These are phyloP conservation scores for Bombycilla garrulus DNA, from an alignment of 2,113 vertebrate genomes.

Conservation along the genomic window DNA sequence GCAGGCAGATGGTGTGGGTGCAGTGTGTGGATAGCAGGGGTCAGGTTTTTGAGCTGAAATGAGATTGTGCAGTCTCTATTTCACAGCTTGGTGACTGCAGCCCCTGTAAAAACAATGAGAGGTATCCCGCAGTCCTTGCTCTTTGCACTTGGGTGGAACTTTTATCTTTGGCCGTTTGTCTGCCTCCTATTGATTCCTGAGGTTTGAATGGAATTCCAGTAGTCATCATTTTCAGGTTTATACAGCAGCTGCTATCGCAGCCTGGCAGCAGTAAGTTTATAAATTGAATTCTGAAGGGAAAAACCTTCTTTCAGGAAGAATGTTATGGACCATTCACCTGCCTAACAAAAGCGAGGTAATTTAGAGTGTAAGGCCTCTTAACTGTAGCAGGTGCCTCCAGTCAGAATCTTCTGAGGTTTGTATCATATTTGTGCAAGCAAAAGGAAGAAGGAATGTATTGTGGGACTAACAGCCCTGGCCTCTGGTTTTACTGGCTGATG, in stretches of 20 bases:
- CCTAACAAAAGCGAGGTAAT: conserved; percentile 32
- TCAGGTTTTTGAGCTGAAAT: background rate
- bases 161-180: conserved; percentile 36
- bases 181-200: conserved; percentile 11
- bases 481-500: background rate
- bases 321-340: background rate
- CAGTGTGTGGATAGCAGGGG: background rate
- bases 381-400: background rate
- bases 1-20: background rate
- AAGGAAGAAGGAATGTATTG: background rate
- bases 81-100: conserved; percentile 7
- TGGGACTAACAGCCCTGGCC: background rate
- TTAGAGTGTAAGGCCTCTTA: background rate
- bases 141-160: conserved; percentile 1
- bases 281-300: conserved; percentile 52
- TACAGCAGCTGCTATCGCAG: conserved; percentile 19
- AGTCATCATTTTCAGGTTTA: conserved; percentile 22
- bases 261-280: conserved; percentile 28
- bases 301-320: background rate
- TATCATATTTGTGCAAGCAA: background rate
- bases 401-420: background rate
- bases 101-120: background rate
- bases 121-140: background rate
- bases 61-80: background rate
- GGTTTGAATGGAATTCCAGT: conserved; percentile 34